Conservation (phyloP, 2,888 invertebrate genomes). For the Acronicta leporina region DNA sequence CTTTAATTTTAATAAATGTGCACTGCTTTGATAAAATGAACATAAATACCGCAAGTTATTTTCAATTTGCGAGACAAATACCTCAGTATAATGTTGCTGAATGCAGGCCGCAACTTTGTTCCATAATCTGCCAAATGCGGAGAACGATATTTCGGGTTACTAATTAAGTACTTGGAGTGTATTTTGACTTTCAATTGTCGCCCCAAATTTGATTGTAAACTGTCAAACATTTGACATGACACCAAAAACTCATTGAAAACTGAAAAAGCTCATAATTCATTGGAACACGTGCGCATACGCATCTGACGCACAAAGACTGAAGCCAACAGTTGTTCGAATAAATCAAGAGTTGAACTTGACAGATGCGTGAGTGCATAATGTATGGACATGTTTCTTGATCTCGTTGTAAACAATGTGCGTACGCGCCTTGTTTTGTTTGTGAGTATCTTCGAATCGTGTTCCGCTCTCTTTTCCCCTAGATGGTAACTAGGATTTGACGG, state of each 20-base stretch:
- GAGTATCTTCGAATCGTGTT: slow-evolving; percentile 1
- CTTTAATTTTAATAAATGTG: background rate
- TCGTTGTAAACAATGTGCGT: slow-evolving; percentile 36
- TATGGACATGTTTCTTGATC: slow-evolving; percentile 31
- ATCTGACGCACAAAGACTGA: slow-evolving; percentile 56
- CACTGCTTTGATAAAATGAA: background rate
- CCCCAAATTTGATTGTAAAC: slow-evolving; percentile 25
- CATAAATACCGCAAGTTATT: background rate
- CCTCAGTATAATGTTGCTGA: background rate
- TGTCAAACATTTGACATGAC: slow-evolving; percentile 37
- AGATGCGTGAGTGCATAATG: slow-evolving; percentile 58
- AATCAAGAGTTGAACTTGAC: slow-evolving; percentile 76
- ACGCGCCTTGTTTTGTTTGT: background rate
- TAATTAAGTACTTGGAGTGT: background rate
- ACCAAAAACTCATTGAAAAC: slow-evolving; percentile 46
- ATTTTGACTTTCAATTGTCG: slow-evolving; percentile 15
- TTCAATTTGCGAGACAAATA: background rate
- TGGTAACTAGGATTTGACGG: slow-evolving; percentile 36
- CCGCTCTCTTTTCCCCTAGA: slow-evolving; percentile 41
- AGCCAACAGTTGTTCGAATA: slow-evolving; percentile 67
- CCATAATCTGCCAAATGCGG: background rate
- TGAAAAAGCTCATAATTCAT: slow-evolving; percentile 34
- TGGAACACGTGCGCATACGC: slow-evolving; percentile 31
- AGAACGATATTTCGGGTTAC: background rate
- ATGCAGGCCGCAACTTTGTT: background rate